Evolutionary conservation across 2,888 invertebrate genomes (phyloP).

Genomic region (Rhaphigaster nebulosa): DNA sequence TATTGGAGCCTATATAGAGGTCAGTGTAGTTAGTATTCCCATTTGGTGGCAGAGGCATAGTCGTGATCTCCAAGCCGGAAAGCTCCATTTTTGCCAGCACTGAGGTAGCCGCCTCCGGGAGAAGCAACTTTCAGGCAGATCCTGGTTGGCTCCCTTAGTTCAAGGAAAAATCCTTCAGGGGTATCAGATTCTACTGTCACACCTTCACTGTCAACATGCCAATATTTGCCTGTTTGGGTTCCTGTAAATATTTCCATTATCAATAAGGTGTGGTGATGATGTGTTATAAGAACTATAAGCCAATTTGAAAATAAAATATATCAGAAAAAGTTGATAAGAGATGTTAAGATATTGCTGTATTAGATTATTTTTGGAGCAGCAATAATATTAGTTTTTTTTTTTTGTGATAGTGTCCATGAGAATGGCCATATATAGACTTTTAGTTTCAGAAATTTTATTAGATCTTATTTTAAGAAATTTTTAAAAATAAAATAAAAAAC

Average conservation of each 20-base stretch:
- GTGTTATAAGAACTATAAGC: not conserved
- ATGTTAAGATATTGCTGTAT: not conserved
- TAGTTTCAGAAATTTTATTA: not conserved
- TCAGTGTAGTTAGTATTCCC: conserved; percentile 85
- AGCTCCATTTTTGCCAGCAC: conserved; percentile 92
- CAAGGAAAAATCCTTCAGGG: conserved; percentile 90
- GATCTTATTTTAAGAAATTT: not conserved
- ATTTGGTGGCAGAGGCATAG: conserved; percentile 86
- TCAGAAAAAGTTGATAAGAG: not conserved
- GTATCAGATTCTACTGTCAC: conserved; percentile 88
- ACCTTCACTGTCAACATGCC: conserved; percentile 91
- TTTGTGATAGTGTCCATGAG: not conserved
- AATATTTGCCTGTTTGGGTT: conserved; percentile 89
- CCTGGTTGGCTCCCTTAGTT: conserved; percentile 92
- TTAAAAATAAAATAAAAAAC: not conserved
- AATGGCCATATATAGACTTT: not conserved
- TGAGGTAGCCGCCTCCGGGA: conserved; percentile 79
- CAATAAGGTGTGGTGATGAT: not conserved
- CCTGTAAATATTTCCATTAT: conserved; percentile 73
- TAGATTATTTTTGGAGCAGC: not conserved
- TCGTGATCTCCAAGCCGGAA: conserved; percentile 87
- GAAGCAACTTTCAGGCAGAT: conserved; percentile 85
- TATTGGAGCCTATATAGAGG: conserved; percentile 26
- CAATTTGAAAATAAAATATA: not conserved
- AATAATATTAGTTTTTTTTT: not conserved